Evolutionary conservation across 2,797 vertebrate genomes (phyloP).

Genomic region (Cheirogaleus major): DNA sequence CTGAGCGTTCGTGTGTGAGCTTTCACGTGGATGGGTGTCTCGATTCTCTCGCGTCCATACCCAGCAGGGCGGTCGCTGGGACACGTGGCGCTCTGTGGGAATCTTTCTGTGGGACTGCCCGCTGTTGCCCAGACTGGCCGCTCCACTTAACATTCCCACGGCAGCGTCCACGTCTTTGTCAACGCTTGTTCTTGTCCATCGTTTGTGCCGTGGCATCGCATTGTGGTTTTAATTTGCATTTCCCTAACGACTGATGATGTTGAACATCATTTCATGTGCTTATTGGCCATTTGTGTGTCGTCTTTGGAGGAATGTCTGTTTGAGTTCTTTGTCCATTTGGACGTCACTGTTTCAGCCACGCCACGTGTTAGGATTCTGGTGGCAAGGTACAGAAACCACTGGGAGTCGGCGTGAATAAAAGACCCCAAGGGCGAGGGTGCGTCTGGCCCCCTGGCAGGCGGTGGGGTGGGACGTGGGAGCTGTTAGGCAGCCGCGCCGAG

Average conservation of each 20-base stretch:
- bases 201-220: too few species aligned
- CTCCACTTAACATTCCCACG: too few species aligned
- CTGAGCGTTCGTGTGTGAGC: accelerated
- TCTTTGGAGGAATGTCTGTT: background rate
- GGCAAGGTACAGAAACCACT: background rate
- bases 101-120: background rate
- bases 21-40: too few species aligned
- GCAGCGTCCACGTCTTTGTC: background rate
- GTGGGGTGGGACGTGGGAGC: background rate
- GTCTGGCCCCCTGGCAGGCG: background rate
- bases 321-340: background rate
- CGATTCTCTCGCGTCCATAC: too few species aligned
- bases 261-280: background rate
- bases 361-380: too few species aligned
- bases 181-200: background rate
- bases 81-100: background rate
- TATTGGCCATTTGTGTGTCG: background rate
- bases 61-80: too few species aligned
- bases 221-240: background rate
- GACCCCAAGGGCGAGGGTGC: background rate
- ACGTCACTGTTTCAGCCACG: background rate
- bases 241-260: background rate
- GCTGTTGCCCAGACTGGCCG: background rate
- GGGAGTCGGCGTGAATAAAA: background rate
- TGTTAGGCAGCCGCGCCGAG: accelerated